These are phyloP conservation scores for Penaeus indicus DNA, from an alignment of 1,140 invertebrate genomes.

Conservation along the genomic window DNA sequence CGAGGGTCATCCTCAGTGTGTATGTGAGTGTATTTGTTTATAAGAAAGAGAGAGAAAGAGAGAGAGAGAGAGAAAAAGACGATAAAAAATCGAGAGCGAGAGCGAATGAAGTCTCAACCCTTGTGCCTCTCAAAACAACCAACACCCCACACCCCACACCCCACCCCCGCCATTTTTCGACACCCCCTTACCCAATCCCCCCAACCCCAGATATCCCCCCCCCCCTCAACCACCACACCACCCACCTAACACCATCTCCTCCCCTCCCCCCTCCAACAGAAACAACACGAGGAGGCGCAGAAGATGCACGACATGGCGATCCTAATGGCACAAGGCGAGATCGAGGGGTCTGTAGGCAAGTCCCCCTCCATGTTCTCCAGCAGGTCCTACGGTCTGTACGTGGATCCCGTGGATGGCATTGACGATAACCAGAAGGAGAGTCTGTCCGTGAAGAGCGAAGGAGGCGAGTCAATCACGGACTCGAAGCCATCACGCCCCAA, in stretches of 20 bases:
- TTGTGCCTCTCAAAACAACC: too few relatives aligned
- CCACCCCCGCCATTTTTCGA: neutral
- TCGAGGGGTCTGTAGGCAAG: slow-evolving; percentile 75
- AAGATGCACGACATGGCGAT: slow-evolving; percentile 69
- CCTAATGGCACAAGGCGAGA: slow-evolving; percentile 65
- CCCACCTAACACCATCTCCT: too few relatives aligned
- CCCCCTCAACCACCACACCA: neutral
- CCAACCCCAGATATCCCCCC: neutral
- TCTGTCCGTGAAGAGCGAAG: slow-evolving; percentile 89
- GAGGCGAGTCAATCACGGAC: slow-evolving; percentile 87
- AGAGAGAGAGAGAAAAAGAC: too few relatives aligned
- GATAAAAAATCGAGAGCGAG: too few relatives aligned
- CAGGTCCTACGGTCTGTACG: slow-evolving; percentile 90
- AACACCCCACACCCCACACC: too few relatives aligned
- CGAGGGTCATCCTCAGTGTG: too few relatives aligned
- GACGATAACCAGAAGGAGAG: slow-evolving; percentile 90
- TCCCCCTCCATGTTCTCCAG: slow-evolving; percentile 91
- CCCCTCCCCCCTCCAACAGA: slow-evolving; percentile 67
- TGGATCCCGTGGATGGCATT: slow-evolving; percentile 86
- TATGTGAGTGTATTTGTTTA: neutral
- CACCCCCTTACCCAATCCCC: neutral
- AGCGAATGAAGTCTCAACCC: too few relatives aligned
- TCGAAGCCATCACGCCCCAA: slow-evolving; percentile 76
- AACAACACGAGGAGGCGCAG: slow-evolving; percentile 70
- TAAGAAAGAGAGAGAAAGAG: neutral